Percentiles rank a stretch among this genome's conserved stretches.
Evolutionary conservation across 2,113 vertebrate species (phyloP).

Genomic region (Phalacrocorax aristotelis): DNA sequence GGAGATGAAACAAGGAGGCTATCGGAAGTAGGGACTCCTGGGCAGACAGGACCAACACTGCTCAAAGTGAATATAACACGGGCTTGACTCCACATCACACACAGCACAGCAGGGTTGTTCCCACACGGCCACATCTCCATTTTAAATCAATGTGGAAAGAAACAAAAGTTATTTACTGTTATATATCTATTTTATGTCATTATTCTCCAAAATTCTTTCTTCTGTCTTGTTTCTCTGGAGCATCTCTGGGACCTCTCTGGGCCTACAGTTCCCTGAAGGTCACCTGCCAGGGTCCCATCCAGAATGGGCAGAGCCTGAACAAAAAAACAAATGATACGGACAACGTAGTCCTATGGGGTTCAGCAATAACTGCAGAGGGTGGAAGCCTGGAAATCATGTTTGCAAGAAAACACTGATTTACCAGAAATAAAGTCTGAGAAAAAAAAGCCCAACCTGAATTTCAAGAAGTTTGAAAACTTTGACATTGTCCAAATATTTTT

Average conservation of each 20-base stretch:
- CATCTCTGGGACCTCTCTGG: too few species aligned
- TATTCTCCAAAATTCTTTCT: not conserved
- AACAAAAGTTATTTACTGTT: not conserved
- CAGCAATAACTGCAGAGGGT: not conserved
- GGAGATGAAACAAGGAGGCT: not conserved
- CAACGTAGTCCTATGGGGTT: accelerated
- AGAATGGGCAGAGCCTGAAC: not conserved
- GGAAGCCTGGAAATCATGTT: not conserved
- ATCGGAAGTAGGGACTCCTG: not conserved
- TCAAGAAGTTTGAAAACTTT: not conserved
- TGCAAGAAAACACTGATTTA: not conserved
- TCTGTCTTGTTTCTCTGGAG: not conserved
- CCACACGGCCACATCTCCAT: accelerated
- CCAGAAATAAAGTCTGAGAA: not conserved
- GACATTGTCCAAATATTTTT: not conserved
- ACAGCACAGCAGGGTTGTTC: accelerated
- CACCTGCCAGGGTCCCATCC: not conserved
- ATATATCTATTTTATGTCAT: not conserved
- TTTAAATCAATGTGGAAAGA: not conserved
- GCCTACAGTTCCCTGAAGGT: not conserved
- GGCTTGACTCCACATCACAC: accelerated
- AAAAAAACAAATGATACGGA: too few species aligned
- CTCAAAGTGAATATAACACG: not conserved
- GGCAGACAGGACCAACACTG: not conserved
- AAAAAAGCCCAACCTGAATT: not conserved